A percentile compares a stretch with the other conserved stretches of the same genome.
Evolutionary conservation across 2,888 invertebrate genomes (phyloP).

Genomic region (Drosophila falleni): DNA sequence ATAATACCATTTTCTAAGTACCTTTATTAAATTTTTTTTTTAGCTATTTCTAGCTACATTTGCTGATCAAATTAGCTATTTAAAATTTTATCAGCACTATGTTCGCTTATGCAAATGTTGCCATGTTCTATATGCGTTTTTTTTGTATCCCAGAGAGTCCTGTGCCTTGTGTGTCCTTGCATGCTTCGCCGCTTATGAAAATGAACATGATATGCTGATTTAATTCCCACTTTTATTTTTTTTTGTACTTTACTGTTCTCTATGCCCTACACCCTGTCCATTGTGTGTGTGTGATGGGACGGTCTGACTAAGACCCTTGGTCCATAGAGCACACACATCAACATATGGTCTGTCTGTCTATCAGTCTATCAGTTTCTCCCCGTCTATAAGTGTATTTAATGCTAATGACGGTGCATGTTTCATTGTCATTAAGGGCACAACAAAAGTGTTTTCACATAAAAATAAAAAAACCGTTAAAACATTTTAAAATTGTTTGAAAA

Average conservation of each 20-base stretch:
- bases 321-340: constrained; percentile 43
- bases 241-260: constrained; percentile 1
- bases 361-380: constrained; percentile 21
- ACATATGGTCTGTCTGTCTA: constrained; percentile 30
- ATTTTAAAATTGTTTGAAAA: constrained; percentile 24
- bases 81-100: background rate
- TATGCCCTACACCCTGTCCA: constrained; percentile 5
- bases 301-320: constrained; percentile 41
- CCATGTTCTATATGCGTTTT: constrained; percentile 15
- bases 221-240: constrained; percentile 33
- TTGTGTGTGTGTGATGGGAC: constrained; percentile 33
- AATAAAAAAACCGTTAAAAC: constrained; percentile 45
- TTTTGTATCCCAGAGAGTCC: constrained; percentile 19
- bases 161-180: constrained; percentile 51
- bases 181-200: constrained; percentile 76
- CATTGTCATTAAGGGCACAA: constrained; percentile 49
- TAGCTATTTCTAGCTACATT: no score
- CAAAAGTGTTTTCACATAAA: constrained; percentile 1
- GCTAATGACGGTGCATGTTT: constrained; percentile 68
- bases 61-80: no score
- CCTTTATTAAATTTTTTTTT: no score
- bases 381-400: constrained; percentile 41
- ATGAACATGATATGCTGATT: constrained; percentile 79
- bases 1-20: no score
- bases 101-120: constrained; percentile 69